These are phyloP conservation scores for Coilia nasus DNA, from an alignment of 2,797 vertebrate genomes.

Conservation along the genomic window DNA sequence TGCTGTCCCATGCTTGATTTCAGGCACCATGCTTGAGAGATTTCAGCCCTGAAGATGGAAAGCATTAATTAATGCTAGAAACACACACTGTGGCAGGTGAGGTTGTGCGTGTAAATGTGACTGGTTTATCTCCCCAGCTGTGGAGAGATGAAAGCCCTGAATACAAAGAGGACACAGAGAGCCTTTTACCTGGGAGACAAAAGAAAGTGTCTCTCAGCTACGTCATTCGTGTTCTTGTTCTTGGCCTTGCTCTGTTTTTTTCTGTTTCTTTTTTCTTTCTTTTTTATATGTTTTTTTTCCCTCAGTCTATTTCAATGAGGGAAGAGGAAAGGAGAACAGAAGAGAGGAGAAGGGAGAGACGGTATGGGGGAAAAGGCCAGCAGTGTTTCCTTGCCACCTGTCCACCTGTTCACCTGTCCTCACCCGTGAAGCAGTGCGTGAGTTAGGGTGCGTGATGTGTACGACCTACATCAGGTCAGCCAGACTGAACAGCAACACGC, in stretches of 20 bases:
- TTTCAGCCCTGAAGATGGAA: background rate
- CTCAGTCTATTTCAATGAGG: background rate
- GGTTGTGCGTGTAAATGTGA: background rate
- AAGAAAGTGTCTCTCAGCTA: background rate
- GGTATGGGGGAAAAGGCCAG: background rate
- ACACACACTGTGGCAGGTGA: background rate
- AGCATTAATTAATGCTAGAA: background rate
- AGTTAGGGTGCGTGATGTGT: background rate
- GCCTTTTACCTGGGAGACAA: background rate
- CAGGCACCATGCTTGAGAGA: too few species aligned
- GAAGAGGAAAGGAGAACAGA: background rate
- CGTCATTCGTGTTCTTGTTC: background rate
- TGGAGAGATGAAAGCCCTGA: background rate
- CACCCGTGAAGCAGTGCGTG: background rate
- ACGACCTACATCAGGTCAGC: background rate
- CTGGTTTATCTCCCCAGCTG: background rate
- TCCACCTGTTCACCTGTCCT: background rate
- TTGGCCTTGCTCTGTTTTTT: background rate
- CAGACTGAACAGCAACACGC: background rate
- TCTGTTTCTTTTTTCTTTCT: background rate
- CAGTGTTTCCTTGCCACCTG: background rate
- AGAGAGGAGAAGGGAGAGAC: background rate
- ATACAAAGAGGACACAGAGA: background rate
- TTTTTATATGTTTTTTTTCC: background rate
- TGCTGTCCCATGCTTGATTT: too few species aligned